Evolutionary conservation across 2,888 invertebrate species (phyloP).

Genomic region (Lasioglossum morio): DNA sequence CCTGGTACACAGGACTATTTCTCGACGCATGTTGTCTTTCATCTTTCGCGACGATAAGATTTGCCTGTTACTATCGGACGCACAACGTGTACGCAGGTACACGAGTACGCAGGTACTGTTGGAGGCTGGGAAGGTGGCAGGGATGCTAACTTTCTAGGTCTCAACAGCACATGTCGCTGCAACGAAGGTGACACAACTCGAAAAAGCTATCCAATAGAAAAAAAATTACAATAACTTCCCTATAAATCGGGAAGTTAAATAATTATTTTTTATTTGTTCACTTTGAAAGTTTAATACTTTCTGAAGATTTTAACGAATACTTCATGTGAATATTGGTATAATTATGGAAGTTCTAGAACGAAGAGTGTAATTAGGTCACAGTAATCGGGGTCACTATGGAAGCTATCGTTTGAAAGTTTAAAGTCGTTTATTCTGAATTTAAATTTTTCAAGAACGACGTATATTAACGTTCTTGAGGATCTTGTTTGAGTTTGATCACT

Average conservation of each 20-base stretch:
- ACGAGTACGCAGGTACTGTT: background rate
- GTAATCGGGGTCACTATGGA: background rate
- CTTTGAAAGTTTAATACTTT: background rate
- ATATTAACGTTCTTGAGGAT: background rate
- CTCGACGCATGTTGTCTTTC: slow-evolving; percentile 29
- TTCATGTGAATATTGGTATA: background rate
- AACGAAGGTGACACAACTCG: background rate
- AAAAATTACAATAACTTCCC: no score
- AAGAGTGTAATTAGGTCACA: background rate
- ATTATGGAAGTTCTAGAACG: background rate
- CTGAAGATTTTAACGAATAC: background rate
- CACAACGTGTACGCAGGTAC: slow-evolving; percentile 57
- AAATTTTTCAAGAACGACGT: background rate
- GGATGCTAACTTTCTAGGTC: background rate
- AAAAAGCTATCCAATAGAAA: background rate
- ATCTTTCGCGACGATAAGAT: slow-evolving; percentile 19
- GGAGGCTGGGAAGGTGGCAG: background rate
- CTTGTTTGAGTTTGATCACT: background rate
- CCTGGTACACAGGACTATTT: slow-evolving; percentile 29
- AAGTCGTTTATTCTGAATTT: background rate
- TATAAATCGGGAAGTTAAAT: no score
- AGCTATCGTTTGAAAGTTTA: background rate
- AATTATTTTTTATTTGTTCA: background rate
- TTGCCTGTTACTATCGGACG: slow-evolving; percentile 53
- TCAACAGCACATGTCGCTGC: background rate